Percentiles rank a stretch among this genome's conserved stretches.
These are phyloP conservation scores for Nephrocerus scutellatus DNA, from an alignment of 2,888 invertebrate species.

Conservation along the genomic window DNA sequence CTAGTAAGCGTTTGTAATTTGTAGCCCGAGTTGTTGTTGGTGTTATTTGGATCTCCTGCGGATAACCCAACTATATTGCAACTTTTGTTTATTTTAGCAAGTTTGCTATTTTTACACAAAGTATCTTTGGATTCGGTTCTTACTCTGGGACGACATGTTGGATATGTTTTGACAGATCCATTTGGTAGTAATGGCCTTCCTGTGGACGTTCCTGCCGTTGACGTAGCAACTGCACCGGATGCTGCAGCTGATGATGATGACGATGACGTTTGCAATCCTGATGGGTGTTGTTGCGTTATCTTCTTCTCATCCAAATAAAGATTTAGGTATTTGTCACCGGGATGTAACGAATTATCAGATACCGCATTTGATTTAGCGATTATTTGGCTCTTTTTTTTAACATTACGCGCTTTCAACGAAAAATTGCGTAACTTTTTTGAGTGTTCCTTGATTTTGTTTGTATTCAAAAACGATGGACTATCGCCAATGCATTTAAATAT, in stretches of 20 bases:
- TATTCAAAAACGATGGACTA: conserved; percentile 45
- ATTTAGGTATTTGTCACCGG: conserved; percentile 45
- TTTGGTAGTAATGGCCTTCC: conserved; percentile 37
- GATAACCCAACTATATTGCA: conserved; percentile 42
- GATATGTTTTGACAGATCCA: conserved; percentile 43
- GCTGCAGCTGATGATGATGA: conserved; percentile 16
- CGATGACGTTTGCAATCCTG: conserved; percentile 27
- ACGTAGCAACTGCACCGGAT: conserved; percentile 20
- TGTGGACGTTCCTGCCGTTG: conserved; percentile 33
- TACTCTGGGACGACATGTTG: conserved; percentile 42
- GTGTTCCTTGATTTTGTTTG: conserved; percentile 46
- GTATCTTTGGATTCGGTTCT: conserved; percentile 42
- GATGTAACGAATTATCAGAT: conserved; percentile 45
- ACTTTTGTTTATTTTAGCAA: conserved; percentile 43
- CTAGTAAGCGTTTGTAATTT: conserved; percentile 30
- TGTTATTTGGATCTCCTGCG: conserved; percentile 37
- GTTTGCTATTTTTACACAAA: conserved; percentile 28
- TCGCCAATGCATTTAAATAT: conserved; percentile 47
- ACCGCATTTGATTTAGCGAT: conserved; percentile 46
- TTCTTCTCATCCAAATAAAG: conserved; percentile 45
- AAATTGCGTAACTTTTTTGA: conserved; percentile 45
- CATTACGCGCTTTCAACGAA: conserved; percentile 40
- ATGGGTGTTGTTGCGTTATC: conserved; percentile 25
- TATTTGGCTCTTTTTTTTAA: conserved; percentile 42
- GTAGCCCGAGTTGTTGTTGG: conserved; percentile 37